Base-by-base conservation (phyloP, 2,888 invertebrate species). In the Caenorhabditis panamensis region DNA sequence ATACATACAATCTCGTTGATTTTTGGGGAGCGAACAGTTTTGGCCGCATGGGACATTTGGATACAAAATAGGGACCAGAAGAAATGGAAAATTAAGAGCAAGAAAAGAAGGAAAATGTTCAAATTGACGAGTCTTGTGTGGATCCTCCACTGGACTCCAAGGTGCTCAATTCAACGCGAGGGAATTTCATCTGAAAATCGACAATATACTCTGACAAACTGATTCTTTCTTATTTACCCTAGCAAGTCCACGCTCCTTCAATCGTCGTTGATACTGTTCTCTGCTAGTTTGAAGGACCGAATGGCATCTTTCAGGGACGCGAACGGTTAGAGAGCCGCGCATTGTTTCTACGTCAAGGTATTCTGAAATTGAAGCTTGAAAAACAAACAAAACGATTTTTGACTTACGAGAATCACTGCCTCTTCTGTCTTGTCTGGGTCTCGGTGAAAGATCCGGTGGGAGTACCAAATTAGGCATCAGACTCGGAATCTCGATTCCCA, bases 211-310 rank as follows among this genome's bases (percentile, higher is more conserved):
- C 41, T 2, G 8, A 8, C 44, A 4, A 18, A 16, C 16, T 53
- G 22, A 16, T 20, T 20, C 24, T 20, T 9, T 24, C 16, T 47
- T 6, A 18, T 1, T 31, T 31, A 80, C 78, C 47, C 82, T 72
- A 6, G 79, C 83, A n/a, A 83, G 63, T 41, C 85, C 82, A 37
- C 83, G 53, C 56, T 85, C 85, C 26, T 82, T 82, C n/a, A 85
- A 44, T 36, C 85, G 51, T 53, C 85, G 63, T 64, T 85, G 85
- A 47, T 83, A 86, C 47, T 86, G 86, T 59, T 86, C 86, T 31
- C 84, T 66, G 26, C 73, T 80, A 0, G 86, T 86, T 66, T 84
- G 85, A 13, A 86, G 78, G 4, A 84, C 86, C 3, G 86, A 86
- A 63, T 84, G 85, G 58, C 83, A 85, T 54, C 86, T 61, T 75